Percentiles rank a stretch among this genome's conserved stretches.
Conservation (phyloP, 2,797 vertebrate species). For the Corythornis leucogaster region DNA sequence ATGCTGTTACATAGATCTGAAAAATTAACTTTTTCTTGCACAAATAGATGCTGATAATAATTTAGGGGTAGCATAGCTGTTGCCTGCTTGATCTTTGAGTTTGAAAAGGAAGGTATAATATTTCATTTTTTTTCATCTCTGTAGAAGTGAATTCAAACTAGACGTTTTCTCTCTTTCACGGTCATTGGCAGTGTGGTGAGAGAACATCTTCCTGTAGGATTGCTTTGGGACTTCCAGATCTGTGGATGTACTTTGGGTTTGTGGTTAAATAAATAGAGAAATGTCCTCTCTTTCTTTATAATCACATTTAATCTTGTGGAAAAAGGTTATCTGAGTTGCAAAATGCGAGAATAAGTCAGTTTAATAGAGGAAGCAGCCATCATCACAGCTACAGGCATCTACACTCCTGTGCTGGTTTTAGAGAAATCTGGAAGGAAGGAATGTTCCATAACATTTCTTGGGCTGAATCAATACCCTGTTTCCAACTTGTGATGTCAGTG, state of each 20-base stretch:
- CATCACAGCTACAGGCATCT: background rate
- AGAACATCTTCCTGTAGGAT: background rate
- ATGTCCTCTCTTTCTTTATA: background rate
- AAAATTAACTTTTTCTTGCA: background rate
- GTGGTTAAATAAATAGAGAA: background rate
- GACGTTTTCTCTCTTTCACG: background rate
- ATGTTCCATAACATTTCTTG: background rate
- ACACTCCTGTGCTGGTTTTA: background rate
- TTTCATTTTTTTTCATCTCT: background rate
- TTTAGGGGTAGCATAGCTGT: background rate
- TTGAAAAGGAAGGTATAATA: background rate
- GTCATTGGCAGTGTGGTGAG: background rate
- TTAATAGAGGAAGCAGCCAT: background rate
- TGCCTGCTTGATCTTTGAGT: background rate
- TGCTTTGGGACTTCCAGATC: background rate
- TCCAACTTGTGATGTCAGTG: fast-evolving
- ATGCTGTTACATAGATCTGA: background rate
- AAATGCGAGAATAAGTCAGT: background rate
- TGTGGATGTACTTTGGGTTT: background rate
- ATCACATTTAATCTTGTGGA: background rate
- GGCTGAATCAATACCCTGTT: background rate
- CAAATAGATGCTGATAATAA: background rate
- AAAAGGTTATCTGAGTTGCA: background rate
- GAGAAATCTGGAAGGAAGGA: background rate
- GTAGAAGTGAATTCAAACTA: background rate